Conservation (phyloP, 2,888 invertebrate species). For the Pyrochroa serraticornis region DNA sequence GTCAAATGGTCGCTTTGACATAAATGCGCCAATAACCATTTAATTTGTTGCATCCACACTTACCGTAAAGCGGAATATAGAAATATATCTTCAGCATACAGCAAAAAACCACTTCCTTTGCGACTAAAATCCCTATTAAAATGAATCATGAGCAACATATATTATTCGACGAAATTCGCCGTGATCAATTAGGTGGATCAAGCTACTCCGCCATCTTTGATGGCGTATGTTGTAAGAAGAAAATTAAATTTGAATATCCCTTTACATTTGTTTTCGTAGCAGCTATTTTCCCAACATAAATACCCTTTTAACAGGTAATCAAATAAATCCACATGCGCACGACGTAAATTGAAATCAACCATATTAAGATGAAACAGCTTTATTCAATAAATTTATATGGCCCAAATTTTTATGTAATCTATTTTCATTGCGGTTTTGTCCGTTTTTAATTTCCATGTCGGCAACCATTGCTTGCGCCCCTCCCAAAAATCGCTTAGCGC, state of each 20-base stretch:
- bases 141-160: not conserved
- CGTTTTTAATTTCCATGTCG: slow-evolving; percentile 59
- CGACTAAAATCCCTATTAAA: not conserved
- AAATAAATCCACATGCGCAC: no score
- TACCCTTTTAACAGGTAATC: slow-evolving; percentile 12
- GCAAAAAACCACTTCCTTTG: not conserved
- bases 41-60: slow-evolving; percentile 23
- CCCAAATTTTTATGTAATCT: slow-evolving; percentile 70
- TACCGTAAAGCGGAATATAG: not conserved
- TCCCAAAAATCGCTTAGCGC: slow-evolving; percentile 69
- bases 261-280: slow-evolving; percentile 10
- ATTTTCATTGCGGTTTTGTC: slow-evolving; percentile 67
- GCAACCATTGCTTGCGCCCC: slow-evolving; percentile 60
- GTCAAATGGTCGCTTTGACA: slow-evolving; percentile 20
- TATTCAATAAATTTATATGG: slow-evolving; percentile 35
- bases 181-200: not conserved
- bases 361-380: no score
- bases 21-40: slow-evolving; percentile 16
- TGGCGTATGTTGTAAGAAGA: slow-evolving; percentile 13
- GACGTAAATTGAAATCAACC: no score
- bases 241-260: slow-evolving; percentile 27
- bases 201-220: not conserved
- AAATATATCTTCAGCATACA: no score
- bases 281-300: slow-evolving; percentile 18
- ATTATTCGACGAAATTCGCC: not conserved